Evolutionary conservation across 2,888 invertebrate genomes (phyloP).

Genomic region (Branchellion lobata): DNA sequence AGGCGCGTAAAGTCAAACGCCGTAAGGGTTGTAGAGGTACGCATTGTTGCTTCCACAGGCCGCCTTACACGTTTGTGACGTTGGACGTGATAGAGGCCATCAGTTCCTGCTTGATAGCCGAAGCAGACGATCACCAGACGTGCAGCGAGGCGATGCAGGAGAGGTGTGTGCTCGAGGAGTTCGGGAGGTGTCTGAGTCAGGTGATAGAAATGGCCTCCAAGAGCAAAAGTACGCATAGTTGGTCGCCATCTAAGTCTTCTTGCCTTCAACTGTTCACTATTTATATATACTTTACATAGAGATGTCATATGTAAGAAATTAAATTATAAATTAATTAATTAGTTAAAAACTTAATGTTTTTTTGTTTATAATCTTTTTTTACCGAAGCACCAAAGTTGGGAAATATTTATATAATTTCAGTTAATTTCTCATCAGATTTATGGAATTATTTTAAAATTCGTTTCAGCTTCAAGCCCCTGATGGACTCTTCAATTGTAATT

Average conservation of each 20-base stretch:
- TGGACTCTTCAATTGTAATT: not conserved
- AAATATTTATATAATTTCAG: not conserved
- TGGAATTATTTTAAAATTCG: not conserved
- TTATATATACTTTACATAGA: too few relatives aligned
- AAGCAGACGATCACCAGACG: slow-evolving; percentile 66
- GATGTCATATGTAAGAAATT: too few relatives aligned
- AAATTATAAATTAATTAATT: too few relatives aligned
- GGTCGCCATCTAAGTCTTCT: too few relatives aligned
- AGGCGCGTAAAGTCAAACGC: too few relatives aligned
- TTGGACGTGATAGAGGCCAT: slow-evolving; percentile 93
- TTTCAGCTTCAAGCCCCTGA: not conserved
- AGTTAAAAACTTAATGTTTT: not conserved
- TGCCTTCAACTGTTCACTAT: not conserved
- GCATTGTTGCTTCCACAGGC: too few relatives aligned
- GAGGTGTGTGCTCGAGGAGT: slow-evolving; percentile 83
- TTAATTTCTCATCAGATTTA: not conserved
- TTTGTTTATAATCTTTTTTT: not conserved
- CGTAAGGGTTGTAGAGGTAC: too few relatives aligned
- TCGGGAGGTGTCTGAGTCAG: slow-evolving; percentile 87
- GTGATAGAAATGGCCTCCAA: slow-evolving; percentile 76
- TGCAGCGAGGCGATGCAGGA: slow-evolving; percentile 68
- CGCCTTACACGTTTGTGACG: slow-evolving; percentile 87
- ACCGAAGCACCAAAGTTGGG: too few relatives aligned
- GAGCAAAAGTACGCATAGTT: too few relatives aligned
- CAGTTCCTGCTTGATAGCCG: slow-evolving; percentile 89